Percentiles rank a stretch among this genome's conserved stretches.
These are phyloP conservation scores for Acleris holmiana DNA, from an alignment of 2,888 invertebrate species.

Conservation along the genomic window DNA sequence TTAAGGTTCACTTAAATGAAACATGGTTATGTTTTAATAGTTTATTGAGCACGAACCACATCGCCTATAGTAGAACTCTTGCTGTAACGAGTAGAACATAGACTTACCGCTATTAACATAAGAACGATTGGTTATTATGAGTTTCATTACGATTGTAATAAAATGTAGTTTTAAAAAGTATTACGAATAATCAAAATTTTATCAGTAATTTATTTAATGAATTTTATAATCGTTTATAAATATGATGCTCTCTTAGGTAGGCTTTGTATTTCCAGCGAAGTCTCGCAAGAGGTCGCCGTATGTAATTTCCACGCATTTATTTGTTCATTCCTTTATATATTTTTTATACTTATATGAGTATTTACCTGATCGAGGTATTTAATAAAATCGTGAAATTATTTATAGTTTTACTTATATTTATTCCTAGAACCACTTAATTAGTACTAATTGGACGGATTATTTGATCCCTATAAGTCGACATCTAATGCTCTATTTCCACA, in stretches of 20 bases:
- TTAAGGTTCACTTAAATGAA: constrained; percentile 54
- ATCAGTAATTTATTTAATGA: constrained; percentile 32
- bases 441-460: neutral
- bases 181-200: constrained; percentile 30
- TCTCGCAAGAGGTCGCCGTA: constrained; percentile 13
- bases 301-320: constrained; percentile 57
- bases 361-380: constrained; percentile 55
- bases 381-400: constrained; percentile 38
- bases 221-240: constrained; percentile 36
- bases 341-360: constrained; percentile 55
- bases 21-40: constrained; percentile 66
- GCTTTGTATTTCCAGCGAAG: constrained; percentile 6
- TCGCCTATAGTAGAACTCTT: constrained; percentile 48
- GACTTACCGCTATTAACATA: constrained; percentile 1
- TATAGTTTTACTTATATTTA: constrained; percentile 5
- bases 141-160: constrained; percentile 3
- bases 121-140: constrained; percentile 11
- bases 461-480: no score
- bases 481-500: no score
- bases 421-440: neutral
- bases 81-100: constrained; percentile 2
- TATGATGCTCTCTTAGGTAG: constrained; percentile 24
- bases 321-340: constrained; percentile 65
- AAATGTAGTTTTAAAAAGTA: constrained; percentile 14
- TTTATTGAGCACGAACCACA: constrained; percentile 59